Evolutionary conservation across 2,113 vertebrate species (phyloP).

Genomic region (Passer domesticus): DNA sequence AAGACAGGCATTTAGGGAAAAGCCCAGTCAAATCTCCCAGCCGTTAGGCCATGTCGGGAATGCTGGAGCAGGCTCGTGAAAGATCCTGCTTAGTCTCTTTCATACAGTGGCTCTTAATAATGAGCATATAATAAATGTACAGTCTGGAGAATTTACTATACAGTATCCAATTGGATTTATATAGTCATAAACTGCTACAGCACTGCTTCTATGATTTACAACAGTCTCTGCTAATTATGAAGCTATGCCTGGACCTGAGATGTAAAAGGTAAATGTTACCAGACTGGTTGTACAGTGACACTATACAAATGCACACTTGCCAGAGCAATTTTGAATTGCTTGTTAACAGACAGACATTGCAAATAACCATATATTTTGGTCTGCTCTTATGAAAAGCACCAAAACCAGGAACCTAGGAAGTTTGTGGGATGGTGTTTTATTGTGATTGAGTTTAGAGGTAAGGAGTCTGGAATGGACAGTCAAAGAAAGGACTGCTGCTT

Average conservation of each 20-base stretch:
- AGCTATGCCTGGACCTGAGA: conserved; percentile 46
- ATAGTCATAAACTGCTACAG: conserved; percentile 70
- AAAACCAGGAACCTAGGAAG: background rate
- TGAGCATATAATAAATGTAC: conserved; percentile 67
- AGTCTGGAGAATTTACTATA: conserved; percentile 70
- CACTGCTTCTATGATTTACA: conserved; percentile 70
- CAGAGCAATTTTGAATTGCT: background rate
- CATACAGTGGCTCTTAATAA: conserved; percentile 67
- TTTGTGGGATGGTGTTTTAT: background rate
- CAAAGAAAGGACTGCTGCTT: background rate
- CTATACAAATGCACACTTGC: background rate
- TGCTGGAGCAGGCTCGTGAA: conserved; percentile 32
- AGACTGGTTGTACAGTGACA: conserved; percentile 21
- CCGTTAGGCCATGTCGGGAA: conserved; percentile 61
- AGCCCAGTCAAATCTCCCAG: conserved; percentile 25
- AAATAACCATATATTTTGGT: background rate
- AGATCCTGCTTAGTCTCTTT: conserved; percentile 37
- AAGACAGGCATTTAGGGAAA: conserved; percentile 32
- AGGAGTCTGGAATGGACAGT: background rate
- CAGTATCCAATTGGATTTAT: conserved; percentile 69
- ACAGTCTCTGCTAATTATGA: conserved; percentile 57
- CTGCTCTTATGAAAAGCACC: background rate
- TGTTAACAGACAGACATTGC: conserved; percentile 29
- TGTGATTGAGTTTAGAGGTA: background rate
- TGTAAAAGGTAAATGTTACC: conserved; percentile 4